Base-by-base conservation (phyloP, 2,888 invertebrate genomes). In the Caenorhabditis sinica region DNA sequence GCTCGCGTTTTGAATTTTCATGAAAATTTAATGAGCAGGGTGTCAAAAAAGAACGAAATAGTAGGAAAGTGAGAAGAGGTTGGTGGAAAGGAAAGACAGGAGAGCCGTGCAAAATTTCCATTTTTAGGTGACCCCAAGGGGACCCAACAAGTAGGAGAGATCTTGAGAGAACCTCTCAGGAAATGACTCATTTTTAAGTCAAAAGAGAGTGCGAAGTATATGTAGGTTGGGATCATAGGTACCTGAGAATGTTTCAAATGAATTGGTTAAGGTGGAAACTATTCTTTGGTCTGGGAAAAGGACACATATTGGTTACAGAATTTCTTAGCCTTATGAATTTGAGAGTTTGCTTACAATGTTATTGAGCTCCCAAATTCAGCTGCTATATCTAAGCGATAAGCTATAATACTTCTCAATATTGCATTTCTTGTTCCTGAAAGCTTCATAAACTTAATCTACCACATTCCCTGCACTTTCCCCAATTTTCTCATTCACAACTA, bases 1-100 rank as follows among this genome's bases (percentile, higher is more conserved):
- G 49, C 69, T 79, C 63, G 69, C 77, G 77, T 79, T 79, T 79
- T 79, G 77, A 79, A 79, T 79, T 79, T 79, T 79, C 77, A 79
- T 79, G 60, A 79, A 79, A 79, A 63, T 79, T 79, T 79, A 79
- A 79, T 79, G 77, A 69, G 60, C 3, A 23, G 60, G 53, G 65
- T 74, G 74, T 65, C 65, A 74, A 73, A 66, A 53, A 40, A 25
- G 56, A 56, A 53, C 8, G 65, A 58, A 68, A 51, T 43, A 66
- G 58, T 33, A 49, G 11, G 68, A 58, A 56, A 23, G 49, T 20
- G 40, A 33, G 49, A 15, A 25, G 61, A 60, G 58, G 63, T 9
- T 28, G 13, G 25, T 8, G 33, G 17, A 30, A 23, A 20, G 15
- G 40, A 11, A 8, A 8, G 30, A 61, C 63, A 53, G 53, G 68